phyloP scores from a whole-genome alignment of 2,113 vertebrate genomes.

The Callithrix jacchus region DNA sequence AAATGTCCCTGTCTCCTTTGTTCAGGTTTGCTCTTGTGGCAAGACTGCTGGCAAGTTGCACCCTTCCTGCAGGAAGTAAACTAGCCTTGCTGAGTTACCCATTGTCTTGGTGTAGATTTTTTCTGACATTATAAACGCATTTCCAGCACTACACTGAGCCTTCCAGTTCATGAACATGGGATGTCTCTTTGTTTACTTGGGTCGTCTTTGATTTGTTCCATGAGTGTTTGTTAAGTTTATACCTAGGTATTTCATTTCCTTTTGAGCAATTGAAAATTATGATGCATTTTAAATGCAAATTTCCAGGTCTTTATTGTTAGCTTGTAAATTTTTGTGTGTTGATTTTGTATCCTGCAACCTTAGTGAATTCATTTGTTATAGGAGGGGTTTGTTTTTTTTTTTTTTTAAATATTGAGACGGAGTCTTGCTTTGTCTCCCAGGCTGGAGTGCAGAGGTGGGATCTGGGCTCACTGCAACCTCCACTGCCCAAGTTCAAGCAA shows the following conservation, averaged over 20 bases:
- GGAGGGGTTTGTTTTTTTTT: background rate
- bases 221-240: background rate
- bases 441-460: too few species aligned
- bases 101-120: background rate
- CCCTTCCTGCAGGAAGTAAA: too few species aligned
- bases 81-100: too few species aligned
- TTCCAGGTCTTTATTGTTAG: background rate
- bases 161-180: background rate
- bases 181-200: background rate
- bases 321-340: background rate
- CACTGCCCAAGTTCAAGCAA: too few species aligned
- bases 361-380: background rate
- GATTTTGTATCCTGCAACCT: background rate
- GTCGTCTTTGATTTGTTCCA: background rate
- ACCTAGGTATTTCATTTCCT: background rate
- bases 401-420: too few species aligned
- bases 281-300: background rate
- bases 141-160: background rate
- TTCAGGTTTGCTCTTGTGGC: too few species aligned
- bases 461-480: too few species aligned
- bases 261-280: background rate
- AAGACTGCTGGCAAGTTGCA: too few species aligned
- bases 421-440: too few species aligned
- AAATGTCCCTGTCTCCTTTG: too few species aligned
- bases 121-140: too few species aligned